Conservation (phyloP, 2,888 invertebrate species). For the Xanthia icteritia region DNA sequence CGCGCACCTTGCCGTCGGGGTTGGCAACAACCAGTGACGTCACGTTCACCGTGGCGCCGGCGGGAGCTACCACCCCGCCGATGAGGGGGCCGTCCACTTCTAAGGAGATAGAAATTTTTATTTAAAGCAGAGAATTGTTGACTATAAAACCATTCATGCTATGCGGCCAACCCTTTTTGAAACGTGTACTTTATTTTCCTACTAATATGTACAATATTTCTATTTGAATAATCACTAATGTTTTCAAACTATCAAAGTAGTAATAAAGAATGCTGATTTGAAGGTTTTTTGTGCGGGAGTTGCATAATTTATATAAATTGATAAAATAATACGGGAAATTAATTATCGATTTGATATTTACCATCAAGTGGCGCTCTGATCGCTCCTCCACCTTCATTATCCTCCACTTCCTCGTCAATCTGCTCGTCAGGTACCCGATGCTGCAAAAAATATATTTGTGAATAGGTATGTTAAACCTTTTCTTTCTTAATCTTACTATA, state of each 20-base stretch:
- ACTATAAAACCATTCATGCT: not conserved
- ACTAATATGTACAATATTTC: not conserved
- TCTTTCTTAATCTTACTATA: not conserved
- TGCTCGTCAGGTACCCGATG: constrained; percentile 87
- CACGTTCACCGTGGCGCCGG: constrained; percentile 83
- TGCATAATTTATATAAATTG: not conserved
- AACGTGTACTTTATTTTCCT: no score
- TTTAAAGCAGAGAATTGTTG: not conserved
- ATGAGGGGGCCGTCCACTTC: constrained; percentile 75
- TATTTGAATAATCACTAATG: not conserved
- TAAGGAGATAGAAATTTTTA: constrained; percentile 49
- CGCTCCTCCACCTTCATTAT: constrained; percentile 63
- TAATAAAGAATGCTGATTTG: not conserved
- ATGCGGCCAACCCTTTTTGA: not conserved
- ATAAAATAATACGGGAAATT: not conserved
- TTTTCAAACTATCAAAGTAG: not conserved
- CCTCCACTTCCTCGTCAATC: constrained; percentile 69
- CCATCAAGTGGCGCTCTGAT: constrained; percentile 77
- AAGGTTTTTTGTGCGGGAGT: not conserved
- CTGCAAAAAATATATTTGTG: constrained; percentile 70
- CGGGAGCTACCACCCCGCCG: constrained; percentile 79
- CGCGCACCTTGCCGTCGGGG: constrained; percentile 94
- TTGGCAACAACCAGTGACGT: constrained; percentile 90
- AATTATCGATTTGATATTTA: constrained; percentile 57
- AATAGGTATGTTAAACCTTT: not conserved